Base-by-base conservation (phyloP, 2,113 vertebrate genomes). In the Mormyrus iriodes region DNA sequence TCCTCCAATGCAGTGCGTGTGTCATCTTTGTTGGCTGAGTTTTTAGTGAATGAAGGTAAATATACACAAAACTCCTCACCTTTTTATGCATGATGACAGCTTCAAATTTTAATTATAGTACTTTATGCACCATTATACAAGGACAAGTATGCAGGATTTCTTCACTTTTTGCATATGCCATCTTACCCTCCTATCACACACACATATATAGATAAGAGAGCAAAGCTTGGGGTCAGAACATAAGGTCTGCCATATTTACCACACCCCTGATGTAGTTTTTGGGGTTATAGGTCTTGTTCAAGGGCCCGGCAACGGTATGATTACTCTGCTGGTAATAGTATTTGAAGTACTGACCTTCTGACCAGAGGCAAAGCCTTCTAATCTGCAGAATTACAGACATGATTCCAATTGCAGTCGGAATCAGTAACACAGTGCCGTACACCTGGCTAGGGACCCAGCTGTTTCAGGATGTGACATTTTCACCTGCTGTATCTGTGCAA, bases 21-120 rank as follows among this genome's bases (percentile, higher is more conserved):
- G 55, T 95, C 96, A 0, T 93, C 94, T 2, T 91, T 94, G 84
- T 89, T 96, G 61, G 93, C 95, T 2, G 91, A 96, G 79, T 96
- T 97, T 91, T 96, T 96, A 51, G 91, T 94, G 13, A 94, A 94
- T 90, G 96, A 97, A 96, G 96, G 96, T 97, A 88, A 92, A 52
- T 52, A 83, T 89, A 51, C 44, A 85, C 65, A 4, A 84, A 53
- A 21, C 35, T 15, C 3, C 27, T 5, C 10, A 42, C 24, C 15
- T 13, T 55, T 27, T 42, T 76, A 83, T 21, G 27, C 31, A 31
- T 39, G 48, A 3, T 42, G 49, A 27, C 84, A 21, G n/a, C 17
- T 83, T 46, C 17, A 17, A 8, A 0, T 61, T 52, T 65, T 65
- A 69, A 69, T 48, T 3, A 13, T 12, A n/a, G 61, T 69, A 69